These are phyloP conservation scores for Volucella inanis DNA, from an alignment of 2,888 invertebrate species.

Conservation along the genomic window DNA sequence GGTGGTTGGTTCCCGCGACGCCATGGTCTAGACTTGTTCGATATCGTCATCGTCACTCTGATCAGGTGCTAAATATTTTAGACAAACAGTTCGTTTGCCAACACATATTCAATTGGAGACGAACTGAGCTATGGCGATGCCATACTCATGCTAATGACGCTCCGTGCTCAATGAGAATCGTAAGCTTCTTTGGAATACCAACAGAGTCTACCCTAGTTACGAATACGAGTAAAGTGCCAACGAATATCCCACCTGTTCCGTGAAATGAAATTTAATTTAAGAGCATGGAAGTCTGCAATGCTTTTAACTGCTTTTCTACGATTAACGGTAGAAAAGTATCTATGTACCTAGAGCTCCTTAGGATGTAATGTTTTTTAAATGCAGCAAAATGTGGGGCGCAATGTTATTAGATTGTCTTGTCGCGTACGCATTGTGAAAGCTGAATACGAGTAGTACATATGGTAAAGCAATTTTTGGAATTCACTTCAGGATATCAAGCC, in stretches of 20 bases:
- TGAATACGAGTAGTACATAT: background rate
- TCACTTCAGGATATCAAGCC: background rate
- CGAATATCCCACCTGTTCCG: conserved; percentile 32
- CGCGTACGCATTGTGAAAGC: conserved; percentile 3
- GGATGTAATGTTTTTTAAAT: conserved; percentile 33
- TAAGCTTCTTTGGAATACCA: conserved; percentile 48
- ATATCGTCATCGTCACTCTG: conserved; percentile 22
- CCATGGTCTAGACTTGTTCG: conserved; percentile 24
- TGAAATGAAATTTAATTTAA: conserved; percentile 46
- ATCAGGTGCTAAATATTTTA: conserved; percentile 64
- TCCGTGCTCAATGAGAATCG: conserved; percentile 41
- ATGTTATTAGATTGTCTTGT: conserved; percentile 50
- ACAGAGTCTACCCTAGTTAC: conserved; percentile 10
- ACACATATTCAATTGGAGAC: conserved; percentile 58
- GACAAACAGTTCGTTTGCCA: conserved; percentile 38
- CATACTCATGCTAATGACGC: conserved; percentile 41
- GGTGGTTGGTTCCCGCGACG: conserved; percentile 15
- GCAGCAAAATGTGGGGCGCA: conserved; percentile 21
- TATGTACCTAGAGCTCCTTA: background rate
- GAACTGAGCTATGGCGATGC: background rate
- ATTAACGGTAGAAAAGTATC: conserved; percentile 22
- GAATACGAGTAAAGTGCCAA: conserved; percentile 13
- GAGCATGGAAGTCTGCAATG: conserved; percentile 10
- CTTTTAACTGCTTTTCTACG: conserved; percentile 30
- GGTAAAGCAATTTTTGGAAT: background rate